Evolutionary conservation across 2,797 vertebrate species (phyloP).

Genomic region (Petrocephalus schoutedeni): DNA sequence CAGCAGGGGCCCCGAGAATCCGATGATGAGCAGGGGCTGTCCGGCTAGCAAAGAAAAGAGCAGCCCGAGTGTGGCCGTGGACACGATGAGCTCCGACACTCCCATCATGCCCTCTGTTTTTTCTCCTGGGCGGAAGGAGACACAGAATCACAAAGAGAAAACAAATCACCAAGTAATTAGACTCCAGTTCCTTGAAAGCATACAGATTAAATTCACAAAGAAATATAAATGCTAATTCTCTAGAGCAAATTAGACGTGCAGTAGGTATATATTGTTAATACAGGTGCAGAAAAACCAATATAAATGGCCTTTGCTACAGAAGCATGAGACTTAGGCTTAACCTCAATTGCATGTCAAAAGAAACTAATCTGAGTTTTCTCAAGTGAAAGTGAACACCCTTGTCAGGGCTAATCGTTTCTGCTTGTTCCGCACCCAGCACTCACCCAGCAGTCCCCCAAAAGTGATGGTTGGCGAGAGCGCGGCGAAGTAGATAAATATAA

Average conservation of each 20-base stretch:
- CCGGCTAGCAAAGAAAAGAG: constrained; percentile 87
- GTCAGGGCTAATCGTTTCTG: background rate
- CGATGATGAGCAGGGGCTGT: constrained; percentile 90
- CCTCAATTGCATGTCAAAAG: background rate
- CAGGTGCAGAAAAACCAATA: background rate
- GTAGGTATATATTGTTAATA: background rate
- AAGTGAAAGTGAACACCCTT: background rate
- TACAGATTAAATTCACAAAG: background rate
- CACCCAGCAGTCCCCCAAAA: constrained; percentile 91
- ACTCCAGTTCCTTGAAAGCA: background rate
- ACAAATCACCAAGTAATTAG: background rate
- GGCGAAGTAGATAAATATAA: constrained; percentile 96
- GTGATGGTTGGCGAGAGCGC: constrained; percentile 92
- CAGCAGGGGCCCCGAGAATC: constrained; percentile 89
- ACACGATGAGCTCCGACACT: constrained; percentile 91
- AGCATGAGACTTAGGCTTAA: background rate
- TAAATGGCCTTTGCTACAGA: background rate
- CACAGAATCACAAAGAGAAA: background rate
- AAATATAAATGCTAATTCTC: background rate
- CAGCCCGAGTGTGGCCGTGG: constrained; percentile 84
- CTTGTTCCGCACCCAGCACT: constrained; percentile 29
- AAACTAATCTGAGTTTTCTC: background rate
- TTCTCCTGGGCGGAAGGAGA: constrained; percentile 67
- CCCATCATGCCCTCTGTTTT: constrained; percentile 96
- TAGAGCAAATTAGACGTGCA: background rate